phyloP scores from a whole-genome alignment of 2,113 vertebrate species.

The Ramphastos sulfuratus region DNA sequence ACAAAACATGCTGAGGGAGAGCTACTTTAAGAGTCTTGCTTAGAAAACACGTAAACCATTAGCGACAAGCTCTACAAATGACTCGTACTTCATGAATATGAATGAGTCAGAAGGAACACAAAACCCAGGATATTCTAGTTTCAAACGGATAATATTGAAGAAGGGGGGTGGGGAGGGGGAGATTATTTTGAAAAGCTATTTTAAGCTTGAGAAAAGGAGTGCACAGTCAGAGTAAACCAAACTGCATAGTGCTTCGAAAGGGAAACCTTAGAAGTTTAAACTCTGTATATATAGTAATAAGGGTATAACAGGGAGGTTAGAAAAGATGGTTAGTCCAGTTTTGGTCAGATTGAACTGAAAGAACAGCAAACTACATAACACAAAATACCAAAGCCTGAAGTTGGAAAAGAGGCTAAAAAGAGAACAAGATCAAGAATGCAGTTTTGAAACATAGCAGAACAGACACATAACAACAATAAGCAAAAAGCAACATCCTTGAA shows the following conservation, averaged over 20 bases:
- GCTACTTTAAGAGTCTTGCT: constrained; percentile 41
- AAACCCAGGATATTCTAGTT: not conserved
- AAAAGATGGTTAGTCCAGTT: not conserved
- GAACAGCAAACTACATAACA: not conserved
- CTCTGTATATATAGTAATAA: not conserved
- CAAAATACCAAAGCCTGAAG: not conserved
- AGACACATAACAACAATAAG: not conserved
- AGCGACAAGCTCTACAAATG: not conserved
- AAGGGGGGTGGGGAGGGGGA: not conserved
- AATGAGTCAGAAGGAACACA: not conserved
- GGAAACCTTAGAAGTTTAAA: not conserved
- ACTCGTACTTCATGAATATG: not conserved
- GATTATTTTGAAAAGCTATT: not conserved
- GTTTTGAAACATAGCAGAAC: not conserved
- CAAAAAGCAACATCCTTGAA: not conserved
- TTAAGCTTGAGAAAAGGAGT: not conserved
- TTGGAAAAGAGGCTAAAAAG: not conserved
- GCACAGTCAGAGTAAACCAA: not conserved
- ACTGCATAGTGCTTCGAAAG: not conserved
- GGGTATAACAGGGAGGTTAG: not conserved
- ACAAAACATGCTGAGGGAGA: constrained; percentile 19
- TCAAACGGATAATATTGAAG: not conserved
- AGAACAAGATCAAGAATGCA: not conserved
- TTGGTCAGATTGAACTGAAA: not conserved
- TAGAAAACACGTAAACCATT: constrained; percentile 1